phyloP scores from a whole-genome alignment of 2,888 invertebrate species.

The Tiliacea citrago region DNA sequence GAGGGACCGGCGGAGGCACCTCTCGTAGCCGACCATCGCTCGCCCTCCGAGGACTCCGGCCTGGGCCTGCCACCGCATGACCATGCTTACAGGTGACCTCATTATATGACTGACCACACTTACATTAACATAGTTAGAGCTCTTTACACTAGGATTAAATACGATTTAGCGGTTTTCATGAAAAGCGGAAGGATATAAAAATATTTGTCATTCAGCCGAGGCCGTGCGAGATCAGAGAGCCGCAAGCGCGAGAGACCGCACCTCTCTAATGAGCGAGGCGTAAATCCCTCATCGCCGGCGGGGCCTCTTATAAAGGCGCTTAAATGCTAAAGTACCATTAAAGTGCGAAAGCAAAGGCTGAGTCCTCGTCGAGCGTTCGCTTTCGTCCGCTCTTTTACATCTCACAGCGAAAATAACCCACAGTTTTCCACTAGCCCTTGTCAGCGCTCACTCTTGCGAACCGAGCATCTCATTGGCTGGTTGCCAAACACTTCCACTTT shows the following conservation, averaged over 20 bases:
- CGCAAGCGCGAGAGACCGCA: slow-evolving; percentile 54
- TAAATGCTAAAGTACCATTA: slow-evolving; percentile 81
- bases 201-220: slow-evolving; percentile 47
- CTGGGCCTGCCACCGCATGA: slow-evolving; percentile 96
- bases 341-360: slow-evolving; percentile 82
- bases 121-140: slow-evolving; percentile 61
- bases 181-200: slow-evolving; percentile 40
- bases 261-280: slow-evolving; percentile 78
- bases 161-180: slow-evolving; percentile 32
- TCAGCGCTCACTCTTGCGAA: slow-evolving; percentile 73
- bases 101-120: slow-evolving; percentile 72
- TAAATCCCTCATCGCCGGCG: slow-evolving; percentile 75
- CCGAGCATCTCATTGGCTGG: slow-evolving; percentile 83
- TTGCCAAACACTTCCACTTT: slow-evolving; percentile 84
- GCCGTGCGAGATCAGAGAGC: slow-evolving; percentile 52
- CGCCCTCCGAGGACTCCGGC: slow-evolving; percentile 98
- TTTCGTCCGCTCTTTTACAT: slow-evolving; percentile 85
- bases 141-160: slow-evolving; percentile 40
- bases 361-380: slow-evolving; percentile 82
- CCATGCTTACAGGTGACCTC: slow-evolving; percentile 92
- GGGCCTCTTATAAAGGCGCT: slow-evolving; percentile 78
- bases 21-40: slow-evolving; percentile 94
- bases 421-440: slow-evolving; percentile 78
- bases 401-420: slow-evolving; percentile 80
- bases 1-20: slow-evolving; percentile 90